Evolutionary conservation across 1,140 invertebrate genomes (phyloP), one percentile per base, ranked within the genome.

Genomic region (Drosophila nigromelanica): DNA sequence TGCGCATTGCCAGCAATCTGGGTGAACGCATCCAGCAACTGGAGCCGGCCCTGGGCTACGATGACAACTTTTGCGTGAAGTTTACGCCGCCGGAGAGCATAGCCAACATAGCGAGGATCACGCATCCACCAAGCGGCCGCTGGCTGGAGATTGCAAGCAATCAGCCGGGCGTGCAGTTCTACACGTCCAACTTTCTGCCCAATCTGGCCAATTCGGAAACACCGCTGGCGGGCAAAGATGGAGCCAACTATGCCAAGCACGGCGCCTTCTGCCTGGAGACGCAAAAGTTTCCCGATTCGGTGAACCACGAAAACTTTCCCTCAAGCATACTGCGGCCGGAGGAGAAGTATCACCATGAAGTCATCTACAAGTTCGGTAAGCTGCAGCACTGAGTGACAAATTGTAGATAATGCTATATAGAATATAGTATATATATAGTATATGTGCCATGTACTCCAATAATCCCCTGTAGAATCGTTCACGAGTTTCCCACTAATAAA

Each of bases 211-310:
- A 50, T 0, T 78, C 80, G 11, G 81, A 86, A 40, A 15, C 3
- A 5, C 60, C 80, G 0, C 63, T 91, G 24, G n/a, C 54, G 0
- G 90, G 90, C 21, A 91, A 91, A 47, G 43, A 50, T 4, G 75
- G 75, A 3, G 71, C 90, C 5, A 18, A 27, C 0, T 98, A 98
- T 89, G 93, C 94, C 21, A 95, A 95, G 76, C 97, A 98, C 76
- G 96, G 95, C 2, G 97, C 95, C 3, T 95, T 99, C 76, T 98
- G 97, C 89, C 92, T 87, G 35, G 98, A 99, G 92, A 97, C 98
- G 0, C 98, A 99, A 92, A 97, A 97, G 85, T 99, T 95, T 93
- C 98, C 98, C 0, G 96, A 99, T 93, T 97, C 97, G n/a, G 93
- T 98, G 0, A 97, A 99, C 93, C 94, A 98, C 91, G 94, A 90